Base-by-base conservation (phyloP, 2,888 invertebrate species). In the Serrognathus titanus region DNA sequence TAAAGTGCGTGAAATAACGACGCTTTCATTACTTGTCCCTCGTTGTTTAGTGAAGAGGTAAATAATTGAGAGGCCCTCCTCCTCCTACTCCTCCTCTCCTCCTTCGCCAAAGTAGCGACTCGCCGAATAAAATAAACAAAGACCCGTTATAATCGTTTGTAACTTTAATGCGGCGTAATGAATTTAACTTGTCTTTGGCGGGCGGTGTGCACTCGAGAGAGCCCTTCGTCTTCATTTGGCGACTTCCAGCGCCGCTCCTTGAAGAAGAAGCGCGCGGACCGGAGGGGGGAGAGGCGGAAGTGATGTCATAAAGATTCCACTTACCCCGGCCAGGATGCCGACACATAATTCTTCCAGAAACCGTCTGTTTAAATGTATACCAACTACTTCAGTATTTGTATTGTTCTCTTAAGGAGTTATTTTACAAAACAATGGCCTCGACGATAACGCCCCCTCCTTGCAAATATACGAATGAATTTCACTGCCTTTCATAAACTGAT, bases 251-350 rank as follows among this genome's bases (percentile, higher is more conserved):
- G 57, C 58, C 58, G 63, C 55, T 63, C 59, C 8, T n/a, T 36
- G 24, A 16, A 16, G 43, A 51, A 41, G 10, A 41, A 51, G 38
- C 35, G 59, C 59, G 57, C 63, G 64, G 58, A 61, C 59, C 51
- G 57, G 52, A 54, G 56, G 60, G 59, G 50, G 10, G 43, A 57
- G 57, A 58, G 61, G 55, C 54, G 63, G 61, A 66, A 67, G 66
- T 64, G 66, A 62, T 64, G 64, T 68, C 69, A 67, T 69, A 69
- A 69, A 69, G 67, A 66, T 67, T 64, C 66, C 66, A 67, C 66
- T 68, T 67, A 67, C 60, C 55, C 52, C 55, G 59, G 57, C 63
- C 55, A 62, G 62, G 59, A 62, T 57, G 55, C 60, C 63, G 61
- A 60, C 67, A 63, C 63, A 67, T 67, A 69, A 67, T 65, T 67